These are phyloP conservation scores for Adela reaumurella DNA, from an alignment of 2,888 invertebrate genomes.

Conservation along the genomic window DNA sequence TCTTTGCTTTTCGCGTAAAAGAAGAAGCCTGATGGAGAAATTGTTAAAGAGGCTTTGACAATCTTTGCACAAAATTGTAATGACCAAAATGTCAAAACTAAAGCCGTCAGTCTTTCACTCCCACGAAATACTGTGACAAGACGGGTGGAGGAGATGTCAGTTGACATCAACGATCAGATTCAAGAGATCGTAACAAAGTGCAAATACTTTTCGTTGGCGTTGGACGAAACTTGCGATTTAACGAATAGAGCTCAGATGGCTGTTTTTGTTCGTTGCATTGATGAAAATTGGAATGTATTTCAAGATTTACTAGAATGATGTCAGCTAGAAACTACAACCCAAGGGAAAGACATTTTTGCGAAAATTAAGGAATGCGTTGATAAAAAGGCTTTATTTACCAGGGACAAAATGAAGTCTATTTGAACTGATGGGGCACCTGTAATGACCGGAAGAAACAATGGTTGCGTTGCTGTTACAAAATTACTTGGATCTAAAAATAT, in stretches of 20 bases:
- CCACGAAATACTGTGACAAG: no score
- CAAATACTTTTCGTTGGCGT: no score
- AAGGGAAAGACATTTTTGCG: conserved; percentile 6
- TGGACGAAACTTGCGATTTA: no score
- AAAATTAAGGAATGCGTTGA: conserved; percentile 7
- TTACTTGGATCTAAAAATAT: conserved; percentile 8
- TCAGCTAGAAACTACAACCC: conserved; percentile 9
- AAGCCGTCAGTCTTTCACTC: no score
- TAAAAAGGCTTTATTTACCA: conserved; percentile 3
- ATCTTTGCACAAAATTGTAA: no score
- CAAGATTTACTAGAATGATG: conserved; percentile 10
- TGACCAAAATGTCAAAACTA: no score
- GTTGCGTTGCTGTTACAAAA: conserved; percentile 8
- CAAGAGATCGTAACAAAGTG: no score
- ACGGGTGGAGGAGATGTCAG: no score
- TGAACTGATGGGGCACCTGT: conserved; percentile 10
- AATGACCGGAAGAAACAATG: conserved; percentile 9
- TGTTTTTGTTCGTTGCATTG: conserved; percentile 10
- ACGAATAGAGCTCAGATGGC: conserved; percentile 8
- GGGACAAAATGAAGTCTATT: conserved; percentile 8
- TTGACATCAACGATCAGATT: no score
- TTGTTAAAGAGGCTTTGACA: no score
- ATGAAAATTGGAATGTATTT: conserved; percentile 10
- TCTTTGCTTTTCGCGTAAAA: no score
- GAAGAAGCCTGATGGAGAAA: no score